Conservation (phyloP, 2,113 vertebrate species). For the Antechinus stuartii region DNA sequence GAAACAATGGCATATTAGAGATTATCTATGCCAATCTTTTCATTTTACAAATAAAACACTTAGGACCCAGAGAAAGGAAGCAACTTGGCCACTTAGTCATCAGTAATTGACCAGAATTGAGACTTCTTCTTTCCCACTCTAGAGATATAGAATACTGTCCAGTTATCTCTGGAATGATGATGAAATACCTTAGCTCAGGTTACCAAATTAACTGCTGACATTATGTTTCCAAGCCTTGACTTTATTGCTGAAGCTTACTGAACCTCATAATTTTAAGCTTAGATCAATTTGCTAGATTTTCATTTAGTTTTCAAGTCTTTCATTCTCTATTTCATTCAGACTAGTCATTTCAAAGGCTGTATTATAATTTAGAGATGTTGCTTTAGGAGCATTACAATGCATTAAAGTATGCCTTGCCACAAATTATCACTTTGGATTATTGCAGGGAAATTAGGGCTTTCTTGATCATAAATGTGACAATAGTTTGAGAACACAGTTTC, state of each 20-base stretch:
- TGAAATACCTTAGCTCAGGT: too few species aligned
- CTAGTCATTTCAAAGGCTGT: conserved; percentile 80
- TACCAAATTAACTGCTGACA: not conserved
- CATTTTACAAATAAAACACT: not conserved
- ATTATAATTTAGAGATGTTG: conserved; percentile 84
- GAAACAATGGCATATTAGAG: not conserved
- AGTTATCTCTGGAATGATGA: not conserved
- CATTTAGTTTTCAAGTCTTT: conserved; percentile 81
- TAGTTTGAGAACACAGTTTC: conserved; percentile 75
- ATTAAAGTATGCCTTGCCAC: conserved; percentile 82
- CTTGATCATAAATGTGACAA: conserved; percentile 81
- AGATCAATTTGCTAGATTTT: conserved; percentile 82
- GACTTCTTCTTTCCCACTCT: not conserved
- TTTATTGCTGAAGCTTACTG: conserved; percentile 31
- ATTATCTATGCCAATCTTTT: not conserved
- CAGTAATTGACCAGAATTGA: not conserved
- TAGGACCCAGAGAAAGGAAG: not conserved
- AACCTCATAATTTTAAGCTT: conserved; percentile 70
- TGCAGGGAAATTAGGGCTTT: conserved; percentile 78
- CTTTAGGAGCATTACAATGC: conserved; percentile 83
- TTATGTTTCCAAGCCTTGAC: not conserved
- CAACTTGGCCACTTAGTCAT: not conserved
- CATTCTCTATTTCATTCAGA: conserved; percentile 79
- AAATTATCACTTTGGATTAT: conserved; percentile 85
- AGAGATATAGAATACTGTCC: not conserved